Conservation (phyloP, 2,113 vertebrate genomes). For the Phasianus colchicus region DNA sequence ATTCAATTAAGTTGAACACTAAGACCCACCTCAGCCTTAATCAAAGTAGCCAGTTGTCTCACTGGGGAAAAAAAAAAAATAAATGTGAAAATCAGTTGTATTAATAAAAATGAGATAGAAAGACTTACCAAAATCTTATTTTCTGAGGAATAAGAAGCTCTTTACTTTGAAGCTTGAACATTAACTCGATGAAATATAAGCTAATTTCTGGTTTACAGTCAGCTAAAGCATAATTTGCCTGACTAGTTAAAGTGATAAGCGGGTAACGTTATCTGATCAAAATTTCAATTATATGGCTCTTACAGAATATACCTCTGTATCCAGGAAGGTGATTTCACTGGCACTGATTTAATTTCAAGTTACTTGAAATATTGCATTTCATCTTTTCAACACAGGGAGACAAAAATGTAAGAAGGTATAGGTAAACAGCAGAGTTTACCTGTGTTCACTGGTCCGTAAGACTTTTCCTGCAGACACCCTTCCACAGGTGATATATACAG, state of each 20-base stretch:
- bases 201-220: not conserved
- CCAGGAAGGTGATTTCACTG: not conserved
- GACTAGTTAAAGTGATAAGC: not conserved
- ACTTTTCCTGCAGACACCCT: not conserved
- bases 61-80: not conserved
- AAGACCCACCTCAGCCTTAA: not conserved
- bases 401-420: not conserved
- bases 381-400: not conserved
- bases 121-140: not conserved
- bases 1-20: not conserved
- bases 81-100: not conserved
- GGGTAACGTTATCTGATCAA: not conserved
- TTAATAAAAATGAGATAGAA: not conserved
- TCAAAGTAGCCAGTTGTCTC: not conserved
- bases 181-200: not conserved
- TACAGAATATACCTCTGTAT: not conserved
- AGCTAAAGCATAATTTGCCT: not conserved
- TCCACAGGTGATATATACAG: not conserved
- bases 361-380: not conserved
- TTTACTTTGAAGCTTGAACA: not conserved
- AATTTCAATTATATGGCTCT: not conserved
- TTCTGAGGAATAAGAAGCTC: not conserved
- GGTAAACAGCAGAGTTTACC: not conserved
- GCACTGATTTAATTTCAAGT: not conserved
- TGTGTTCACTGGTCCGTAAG: not conserved